A percentile compares a stretch with the other conserved stretches of the same genome.
phyloP scores from a whole-genome alignment of 2,113 vertebrate species.

The Brachyhypopomus gauderio region DNA sequence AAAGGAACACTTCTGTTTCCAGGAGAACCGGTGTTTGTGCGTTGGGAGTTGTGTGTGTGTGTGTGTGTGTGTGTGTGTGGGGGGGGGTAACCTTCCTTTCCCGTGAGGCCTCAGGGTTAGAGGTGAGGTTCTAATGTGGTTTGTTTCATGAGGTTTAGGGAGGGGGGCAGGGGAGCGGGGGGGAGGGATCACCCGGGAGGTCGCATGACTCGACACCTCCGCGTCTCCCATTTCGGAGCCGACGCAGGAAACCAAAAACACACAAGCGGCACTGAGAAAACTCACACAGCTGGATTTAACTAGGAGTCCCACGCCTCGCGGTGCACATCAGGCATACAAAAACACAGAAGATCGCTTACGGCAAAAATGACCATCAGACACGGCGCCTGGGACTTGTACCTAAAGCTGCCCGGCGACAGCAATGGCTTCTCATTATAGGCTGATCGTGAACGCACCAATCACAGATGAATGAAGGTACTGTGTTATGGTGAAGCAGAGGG shows the following conservation, averaged over 20 bases:
- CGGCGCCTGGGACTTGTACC: background rate
- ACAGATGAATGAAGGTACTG: too few relatives aligned
- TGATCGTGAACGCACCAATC: background rate
- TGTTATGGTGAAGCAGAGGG: too few relatives aligned
- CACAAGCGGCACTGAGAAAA: slow-evolving; percentile 44
- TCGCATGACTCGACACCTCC: slow-evolving; percentile 45
- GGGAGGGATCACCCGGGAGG: background rate
- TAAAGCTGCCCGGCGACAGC: background rate
- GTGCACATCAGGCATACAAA: slow-evolving; percentile 44
- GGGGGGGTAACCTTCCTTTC: background rate
- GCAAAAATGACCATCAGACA: background rate
- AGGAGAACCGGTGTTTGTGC: background rate
- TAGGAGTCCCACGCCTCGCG: slow-evolving; percentile 38
- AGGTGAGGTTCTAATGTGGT: slow-evolving; percentile 37
- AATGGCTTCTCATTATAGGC: background rate
- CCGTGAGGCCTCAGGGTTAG: slow-evolving; percentile 20
- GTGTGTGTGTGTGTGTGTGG: too few relatives aligned
- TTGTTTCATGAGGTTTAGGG: slow-evolving; percentile 34
- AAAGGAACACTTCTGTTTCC: background rate
- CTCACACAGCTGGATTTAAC: slow-evolving; percentile 55
- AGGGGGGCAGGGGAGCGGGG: background rate
- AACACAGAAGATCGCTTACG: slow-evolving; percentile 10
- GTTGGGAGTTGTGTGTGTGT: too few relatives aligned
- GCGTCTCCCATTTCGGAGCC: slow-evolving; percentile 39
- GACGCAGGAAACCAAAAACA: slow-evolving; percentile 54